Evolutionary conservation across 2,113 vertebrate species (phyloP), one percentile per base, ranked within the genome.

Genomic region (Corynorhinus townsendii): DNA sequence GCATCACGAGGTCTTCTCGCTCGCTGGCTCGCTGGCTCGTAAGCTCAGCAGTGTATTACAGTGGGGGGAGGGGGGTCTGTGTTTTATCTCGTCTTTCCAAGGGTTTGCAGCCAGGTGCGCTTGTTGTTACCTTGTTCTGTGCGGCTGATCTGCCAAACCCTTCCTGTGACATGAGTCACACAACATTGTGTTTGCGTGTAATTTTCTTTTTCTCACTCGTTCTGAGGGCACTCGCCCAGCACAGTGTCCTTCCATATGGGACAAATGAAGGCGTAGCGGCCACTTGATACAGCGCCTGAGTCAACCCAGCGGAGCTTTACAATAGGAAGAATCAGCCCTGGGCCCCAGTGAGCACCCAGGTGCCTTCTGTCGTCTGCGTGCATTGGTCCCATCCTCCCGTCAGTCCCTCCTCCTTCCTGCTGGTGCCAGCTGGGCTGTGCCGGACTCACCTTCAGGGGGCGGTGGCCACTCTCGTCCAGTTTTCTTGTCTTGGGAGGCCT

Each of bases 361-460:
- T 1, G 2, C 72, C 52, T 0, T 14, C 26, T 19, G 69, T 45
- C 56, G 0, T 0, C 3, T 3, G 66, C 1, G 4, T 6, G 59
- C 30, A 0, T 30, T 1, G 0, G 80, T 26, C 45, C 45, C 5
- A 0, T 10, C 8, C 5, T 38, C 59, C 45, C 3, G 0, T 2
- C 33, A 28, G 28, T 3, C n/a, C 0, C 4, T 19, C 62, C 35
- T 11, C 54, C 26, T 14, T 6, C 64, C n/a, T 11, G 17, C 73
- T 5, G 52, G 3, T 12, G 11, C 33, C 64, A 0, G 52, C 40
- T 17, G 3, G 49, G 3, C 80, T 5, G 71, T 11, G 62, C 81
- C 15, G 0, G 9, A 1, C 33, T 28, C 17, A 1, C 47, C 80
- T 43, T 45, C 49, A 0, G 2, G 11, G 4, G n/a, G 6, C 11